Evolutionary conservation across 2,113 vertebrate genomes (phyloP), one percentile per base, ranked within the genome.

Genomic region (Parus major): DNA sequence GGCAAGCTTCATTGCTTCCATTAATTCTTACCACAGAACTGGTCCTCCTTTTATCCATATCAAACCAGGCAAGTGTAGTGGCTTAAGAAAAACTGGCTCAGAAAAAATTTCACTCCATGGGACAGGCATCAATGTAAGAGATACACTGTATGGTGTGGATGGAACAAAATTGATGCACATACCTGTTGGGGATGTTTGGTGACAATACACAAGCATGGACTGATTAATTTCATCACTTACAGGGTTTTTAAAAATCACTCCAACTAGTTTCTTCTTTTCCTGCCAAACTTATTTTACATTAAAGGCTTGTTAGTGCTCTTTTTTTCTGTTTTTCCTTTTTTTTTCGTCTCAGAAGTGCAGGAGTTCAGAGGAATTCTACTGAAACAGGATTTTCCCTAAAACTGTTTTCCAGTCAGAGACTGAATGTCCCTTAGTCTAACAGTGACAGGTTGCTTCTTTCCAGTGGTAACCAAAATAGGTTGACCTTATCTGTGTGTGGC

Each of bases 101-200:
- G 44, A 71, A 71, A 12, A 20, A 6, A 27, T 8, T 10, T 56
- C 6, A 25, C 28, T 41, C 12, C 47, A 50, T 70, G 42, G 0
- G 0, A 29, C 6, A 29, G 24, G 1, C 5, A 12, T 41, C 2
- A 25, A 47, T 86, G 29, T 76, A 63, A 33, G 49, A 78, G 33
- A 31, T 35, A 65, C 7, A 19, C 2, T 0, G 0, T 68, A 2
- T 59, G 28, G 29, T 31, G 10, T 24, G 33, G 18, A 15, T 82
- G 18, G 13, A 53, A 39, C 9, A 82, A 82, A 92, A 60, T 19
- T 35, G 23, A 57, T 50, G 56, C 16, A 50, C 17, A 2, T 73
- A 28, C 10, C 9, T 61, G 6, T 15, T 81, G 25, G 8, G 8
- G 3, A 5, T 47, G 4, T 63, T 75, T 79, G 17, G 6, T 71